Evolutionary conservation across 2,888 invertebrate species (phyloP), one percentile per base, ranked within the genome.

Genomic region (Cephalotes varians): DNA sequence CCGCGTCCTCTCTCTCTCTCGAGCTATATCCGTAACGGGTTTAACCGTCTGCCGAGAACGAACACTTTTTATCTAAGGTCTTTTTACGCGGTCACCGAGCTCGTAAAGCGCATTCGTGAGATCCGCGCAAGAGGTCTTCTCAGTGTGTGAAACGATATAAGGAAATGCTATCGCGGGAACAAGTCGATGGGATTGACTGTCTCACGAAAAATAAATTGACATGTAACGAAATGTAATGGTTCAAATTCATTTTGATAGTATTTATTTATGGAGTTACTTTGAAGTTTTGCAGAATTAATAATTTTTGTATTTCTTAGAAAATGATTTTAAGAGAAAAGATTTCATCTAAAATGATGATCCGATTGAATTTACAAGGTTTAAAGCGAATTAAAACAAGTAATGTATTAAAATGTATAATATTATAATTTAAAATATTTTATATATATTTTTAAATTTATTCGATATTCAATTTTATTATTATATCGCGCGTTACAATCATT

Each of bases 21-120:
- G 84, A 72, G 83, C 87, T 88, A 88, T 88, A 90, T 88, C 88
- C 90, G 88, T 89, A 87, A 90, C 90, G 82, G 84, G 84, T 79
- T 86, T 84, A 86, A 77, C 87, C 86, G 84, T 87, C 85, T 82
- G 82, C 71, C 40, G 37, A 49, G 60, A 72, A 58, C 85, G 51
- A 60, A 54, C 28, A 37, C 67, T 87, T 87, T 86, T 87, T 87
- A 82, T 82, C 76, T 51, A 73, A 72, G 82, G 44, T 64, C 74
- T 86, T 85, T 74, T 85, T 85, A 79, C 73, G 37, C 58, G 71
- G 60, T 54, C 69, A 62, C 44, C 67, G 47, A 65, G 56, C 71
- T 28, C 74, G 47, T 65, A 65, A 80, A 69, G 47, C 64, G 60
- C 18, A 47, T 71, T 60, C 37, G 60, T 71, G 58, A 60, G 71